Evolutionary conservation across 2,113 vertebrate species (phyloP).

Genomic region (Oryzias javanicus): DNA sequence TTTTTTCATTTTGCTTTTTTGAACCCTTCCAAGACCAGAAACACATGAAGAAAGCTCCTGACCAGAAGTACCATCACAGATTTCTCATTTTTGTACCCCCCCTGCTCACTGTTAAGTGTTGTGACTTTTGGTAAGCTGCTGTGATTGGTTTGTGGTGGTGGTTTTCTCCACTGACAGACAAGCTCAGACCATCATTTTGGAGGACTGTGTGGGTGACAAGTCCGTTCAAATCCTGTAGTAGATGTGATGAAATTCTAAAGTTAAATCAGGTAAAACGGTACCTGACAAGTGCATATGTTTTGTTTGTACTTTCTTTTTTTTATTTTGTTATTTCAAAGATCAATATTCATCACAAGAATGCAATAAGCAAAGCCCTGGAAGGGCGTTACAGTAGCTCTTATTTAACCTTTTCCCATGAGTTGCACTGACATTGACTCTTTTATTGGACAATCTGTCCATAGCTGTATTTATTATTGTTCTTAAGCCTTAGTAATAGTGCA

Average conservation of each 20-base stretch:
- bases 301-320: slow-evolving; percentile 48
- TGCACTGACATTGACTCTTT: slow-evolving; percentile 73
- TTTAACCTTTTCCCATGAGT: slow-evolving; percentile 64
- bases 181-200: slow-evolving; percentile 77
- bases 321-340: slow-evolving; percentile 60
- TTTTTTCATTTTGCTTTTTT: no score
- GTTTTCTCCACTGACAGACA: slow-evolving; percentile 80
- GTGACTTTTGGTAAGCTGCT: slow-evolving; percentile 83
- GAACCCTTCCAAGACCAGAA: slow-evolving; percentile 81
- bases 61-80: slow-evolving; percentile 69
- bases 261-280: slow-evolving; percentile 54
- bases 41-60: slow-evolving; percentile 83
- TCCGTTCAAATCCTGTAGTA: slow-evolving; percentile 54
- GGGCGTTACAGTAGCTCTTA: slow-evolving; percentile 68
- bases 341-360: slow-evolving; percentile 68
- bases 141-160: slow-evolving; percentile 71
- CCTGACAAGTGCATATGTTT: slow-evolving; percentile 61
- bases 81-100: slow-evolving; percentile 43
- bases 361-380: slow-evolving; percentile 75
- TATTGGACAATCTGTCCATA: slow-evolving; percentile 72
- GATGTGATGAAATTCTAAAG: slow-evolving; percentile 66
- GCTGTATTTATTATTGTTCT: slow-evolving; percentile 67
- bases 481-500: slow-evolving; percentile 64
- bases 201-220: slow-evolving; percentile 73
- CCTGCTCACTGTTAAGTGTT: slow-evolving; percentile 71